Evolutionary conservation across 2,888 invertebrate species (phyloP), one percentile per base, ranked within the genome.

Genomic region (Cosmorhoe ocellata): DNA sequence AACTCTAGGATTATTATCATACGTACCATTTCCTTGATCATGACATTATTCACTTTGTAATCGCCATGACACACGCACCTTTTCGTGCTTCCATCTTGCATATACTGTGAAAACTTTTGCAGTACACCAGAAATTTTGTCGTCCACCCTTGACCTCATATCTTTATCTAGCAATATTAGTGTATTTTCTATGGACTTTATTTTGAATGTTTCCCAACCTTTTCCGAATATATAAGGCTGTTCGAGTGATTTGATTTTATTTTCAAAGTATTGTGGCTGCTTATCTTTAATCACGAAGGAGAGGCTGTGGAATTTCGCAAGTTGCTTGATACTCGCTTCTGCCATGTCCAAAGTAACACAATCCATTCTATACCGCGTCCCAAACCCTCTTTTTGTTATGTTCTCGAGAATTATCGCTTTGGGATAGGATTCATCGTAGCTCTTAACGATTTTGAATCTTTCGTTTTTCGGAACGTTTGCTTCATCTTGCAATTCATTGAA

Each of bases 301-400:
- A 84, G 46, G 0, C 64, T 74, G 34, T 84, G 84, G 22, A 84
- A 78, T 58, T 67, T 84, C 0, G 85, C 84, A 3, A 85, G 59
- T 44, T 81, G 67, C 41, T 67, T 53, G 0, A 84, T 51, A 0
- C 75, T 65, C 18, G 70, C 46, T 55, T 79, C 71, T 5, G 76
- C 74, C 58, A 77, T 80, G 12, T 72, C 61, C 3, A 76, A 26
- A 0, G 74, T 58, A n/a, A 77, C 59, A 0, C 72, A 66, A 9
- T 79, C 70, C 61, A 74, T 66, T 57, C 78, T 69, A 9, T 69
- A 46, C 7, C 56, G 58, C 0, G 74, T 78, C 14, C 39, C 64
- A 12, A 71, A 86, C 3, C 76, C 81, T 49, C 64, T 65, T 50
- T 61, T 76, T 0, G 63, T 46, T 4, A 83, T 8, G 42, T 84